A percentile compares a stretch with the other conserved stretches of the same genome.
These are phyloP conservation scores for Microplitis manilae DNA, from an alignment of 2,888 invertebrate species.

Conservation along the genomic window DNA sequence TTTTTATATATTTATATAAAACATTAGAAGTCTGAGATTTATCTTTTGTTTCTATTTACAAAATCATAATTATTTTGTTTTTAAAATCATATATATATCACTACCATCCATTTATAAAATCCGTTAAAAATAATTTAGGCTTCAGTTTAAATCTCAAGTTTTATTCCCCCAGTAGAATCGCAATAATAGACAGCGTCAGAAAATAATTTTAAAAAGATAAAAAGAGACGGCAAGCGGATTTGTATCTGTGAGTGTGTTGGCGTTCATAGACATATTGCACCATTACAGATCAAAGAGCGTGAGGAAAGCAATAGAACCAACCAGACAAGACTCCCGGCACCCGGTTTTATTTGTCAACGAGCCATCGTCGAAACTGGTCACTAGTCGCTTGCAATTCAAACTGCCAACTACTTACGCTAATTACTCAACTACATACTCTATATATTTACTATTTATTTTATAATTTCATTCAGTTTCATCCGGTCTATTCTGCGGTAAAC, in stretches of 20 bases:
- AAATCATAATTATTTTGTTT: too few species aligned
- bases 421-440: not conserved
- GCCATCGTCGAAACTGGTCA: not conserved
- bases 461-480: not conserved
- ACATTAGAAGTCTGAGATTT: too few species aligned
- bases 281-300: not conserved
- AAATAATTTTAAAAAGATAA: too few species aligned
- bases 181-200: too few species aligned
- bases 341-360: constrained; percentile 7
- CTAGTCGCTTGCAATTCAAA: not conserved
- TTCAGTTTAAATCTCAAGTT: too few species aligned
- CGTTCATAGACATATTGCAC: not conserved
- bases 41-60: too few species aligned
- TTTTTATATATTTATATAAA: too few species aligned
- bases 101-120: too few species aligned
- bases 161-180: too few species aligned
- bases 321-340: not conserved
- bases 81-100: too few species aligned
- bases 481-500: not conserved
- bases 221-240: not conserved
- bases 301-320: not conserved
- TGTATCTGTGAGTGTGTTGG: not conserved
- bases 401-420: not conserved
- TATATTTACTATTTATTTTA: too few species aligned
- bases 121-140: too few species aligned